These are phyloP conservation scores for Drosophila bocqueti DNA, from an alignment of 1,140 invertebrate species.

Conservation along the genomic window DNA sequence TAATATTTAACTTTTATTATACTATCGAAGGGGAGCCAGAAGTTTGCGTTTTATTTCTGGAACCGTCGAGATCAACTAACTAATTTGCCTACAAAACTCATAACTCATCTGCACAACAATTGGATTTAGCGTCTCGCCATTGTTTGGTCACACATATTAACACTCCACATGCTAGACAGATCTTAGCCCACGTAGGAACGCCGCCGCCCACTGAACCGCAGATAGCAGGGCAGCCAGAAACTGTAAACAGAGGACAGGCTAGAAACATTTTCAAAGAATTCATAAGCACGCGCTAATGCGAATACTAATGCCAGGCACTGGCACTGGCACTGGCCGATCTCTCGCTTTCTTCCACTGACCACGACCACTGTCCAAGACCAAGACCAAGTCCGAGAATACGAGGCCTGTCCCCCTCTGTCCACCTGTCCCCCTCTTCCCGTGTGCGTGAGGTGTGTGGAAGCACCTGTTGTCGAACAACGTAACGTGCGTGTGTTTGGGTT, in stretches of 20 bases:
- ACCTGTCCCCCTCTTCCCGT: background rate
- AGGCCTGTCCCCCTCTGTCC: background rate
- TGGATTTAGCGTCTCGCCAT: constrained; percentile 15
- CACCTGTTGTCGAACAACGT: constrained; percentile 66
- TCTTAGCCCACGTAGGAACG: constrained; percentile 34
- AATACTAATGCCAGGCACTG: constrained; percentile 53
- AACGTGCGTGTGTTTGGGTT: constrained; percentile 56
- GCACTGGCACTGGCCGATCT: constrained; percentile 4
- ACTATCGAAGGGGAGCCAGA: background rate
- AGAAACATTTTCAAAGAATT: constrained; percentile 70
- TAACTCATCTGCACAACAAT: constrained; percentile 27
- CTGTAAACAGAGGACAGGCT: constrained; percentile 39
- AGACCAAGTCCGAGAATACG: constrained; percentile 1
- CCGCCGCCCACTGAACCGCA: constrained; percentile 38
- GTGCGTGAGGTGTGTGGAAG: constrained; percentile 41
- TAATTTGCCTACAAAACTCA: constrained; percentile 28
- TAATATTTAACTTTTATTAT: background rate
- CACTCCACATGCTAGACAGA: constrained; percentile 18
- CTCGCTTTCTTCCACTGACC: constrained; percentile 5
- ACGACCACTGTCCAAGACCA: constrained; percentile 12
- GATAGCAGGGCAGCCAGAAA: constrained; percentile 17
- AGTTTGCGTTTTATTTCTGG: background rate
- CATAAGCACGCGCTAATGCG: constrained; percentile 76
- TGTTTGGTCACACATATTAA: constrained; percentile 33
- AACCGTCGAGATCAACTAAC: constrained; percentile 12